A percentile compares a stretch with the other conserved stretches of the same genome.
These are phyloP conservation scores for Horisme vitalbata DNA, from an alignment of 2,888 invertebrate species.

Conservation along the genomic window DNA sequence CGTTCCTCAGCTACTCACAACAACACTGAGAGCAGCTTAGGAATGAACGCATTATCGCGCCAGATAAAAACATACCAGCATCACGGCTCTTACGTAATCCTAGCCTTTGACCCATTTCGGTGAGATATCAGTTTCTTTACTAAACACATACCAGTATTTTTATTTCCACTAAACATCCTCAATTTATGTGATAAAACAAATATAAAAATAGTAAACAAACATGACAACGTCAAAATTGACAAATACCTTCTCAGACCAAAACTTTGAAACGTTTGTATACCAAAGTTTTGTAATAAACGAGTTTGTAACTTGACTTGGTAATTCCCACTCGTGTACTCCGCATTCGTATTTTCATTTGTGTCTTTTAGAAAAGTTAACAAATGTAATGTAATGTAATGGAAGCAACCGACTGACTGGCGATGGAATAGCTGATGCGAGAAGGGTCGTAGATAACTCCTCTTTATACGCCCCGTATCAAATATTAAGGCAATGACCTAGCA, in stretches of 20 bases:
- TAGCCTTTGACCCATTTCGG: conserved; percentile 2
- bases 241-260: neutral
- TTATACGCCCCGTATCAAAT: too few species aligned
- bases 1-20: neutral
- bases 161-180: conserved; percentile 13
- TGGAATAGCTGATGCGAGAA: too few species aligned
- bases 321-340: too few species aligned
- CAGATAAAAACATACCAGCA: conserved; percentile 5
- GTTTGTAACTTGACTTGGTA: too few species aligned
- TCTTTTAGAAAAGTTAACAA: too few species aligned
- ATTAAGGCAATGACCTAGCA: too few species aligned
- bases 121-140: neutral
- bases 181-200: conserved; percentile 12
- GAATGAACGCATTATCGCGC: neutral
- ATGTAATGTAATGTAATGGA: too few species aligned
- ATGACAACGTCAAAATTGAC: conserved; percentile 5
- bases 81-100: neutral
- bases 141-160: conserved; percentile 20
- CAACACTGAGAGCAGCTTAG: conserved; percentile 4
- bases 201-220: conserved; percentile 16
- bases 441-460: too few species aligned
- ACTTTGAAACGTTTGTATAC: neutral
- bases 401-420: too few species aligned
- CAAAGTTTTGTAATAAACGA: too few species aligned
- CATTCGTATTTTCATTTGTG: too few species aligned